Evolutionary conservation across 2,888 invertebrate species (phyloP), one percentile per base, ranked within the genome.

Genomic region (Amphipyra tragopoginis): DNA sequence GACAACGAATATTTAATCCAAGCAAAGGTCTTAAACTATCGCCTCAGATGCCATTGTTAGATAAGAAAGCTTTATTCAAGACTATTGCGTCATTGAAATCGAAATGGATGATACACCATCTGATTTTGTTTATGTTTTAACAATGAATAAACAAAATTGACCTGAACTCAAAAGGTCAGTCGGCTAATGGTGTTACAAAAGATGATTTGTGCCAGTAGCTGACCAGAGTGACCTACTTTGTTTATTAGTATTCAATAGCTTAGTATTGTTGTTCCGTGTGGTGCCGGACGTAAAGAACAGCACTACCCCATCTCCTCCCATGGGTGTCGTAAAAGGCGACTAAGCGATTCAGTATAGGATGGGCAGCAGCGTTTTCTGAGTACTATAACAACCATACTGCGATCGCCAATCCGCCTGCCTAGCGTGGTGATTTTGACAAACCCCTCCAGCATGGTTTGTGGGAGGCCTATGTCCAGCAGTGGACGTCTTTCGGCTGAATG

Each of bases 11-110:
- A 88, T 89, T 87, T 88, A 86, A 90, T 88, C 73, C 85, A 76
- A 74, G 83, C 89, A 93, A 93, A 93, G 93, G 93, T 92, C 90
- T 86, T 85, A 89, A 85, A 88, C 89, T 90, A 89, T 89, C 88
- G 90, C 90, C 90, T 92, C 88, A 87, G 93, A 93, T 94, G 84
- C 87, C 80, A 91, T 91, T 90, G 90, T 90, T 81, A 85, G 93
- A 94, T 93, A 92, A 86, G 83, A 80, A 81, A 79, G 74, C 80
- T 82, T 36, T 47, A 48, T 40, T 14, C 42, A 81, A 75, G 84
- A 81, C 81, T 85, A 80, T 90, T 89, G 89, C 88, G 77, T 84
- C 85, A 90, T 75, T 65, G 38, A 51, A 77, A 67, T 53, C 58
- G 51, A 66, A 73, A 66, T 64, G 52, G 63, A 72, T 65, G 73